phyloP scores from a whole-genome alignment of 2,113 vertebrate genomes.

The Hucho hucho region DNA sequence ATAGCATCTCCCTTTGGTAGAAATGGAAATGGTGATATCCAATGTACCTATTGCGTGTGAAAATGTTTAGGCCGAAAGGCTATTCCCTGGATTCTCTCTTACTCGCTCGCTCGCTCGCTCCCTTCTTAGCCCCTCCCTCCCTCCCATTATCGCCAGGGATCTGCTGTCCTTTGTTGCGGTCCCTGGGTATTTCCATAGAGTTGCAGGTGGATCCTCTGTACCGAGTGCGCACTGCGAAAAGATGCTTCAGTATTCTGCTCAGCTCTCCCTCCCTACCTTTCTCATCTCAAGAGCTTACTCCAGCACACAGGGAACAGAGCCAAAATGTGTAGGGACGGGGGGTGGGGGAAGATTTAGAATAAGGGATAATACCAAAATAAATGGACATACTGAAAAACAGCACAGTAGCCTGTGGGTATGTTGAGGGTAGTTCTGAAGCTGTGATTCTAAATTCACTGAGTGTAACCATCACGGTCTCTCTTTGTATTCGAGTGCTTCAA shows the following conservation, averaged over 20 bases:
- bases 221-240: slow-evolving; percentile 48
- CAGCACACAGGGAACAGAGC: slow-evolving; percentile 2
- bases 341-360: slow-evolving; percentile 6
- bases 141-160: slow-evolving; percentile 14
- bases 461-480: background rate
- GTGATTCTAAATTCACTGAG: background rate
- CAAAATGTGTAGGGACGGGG: background rate
- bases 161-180: background rate
- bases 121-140: slow-evolving; percentile 1
- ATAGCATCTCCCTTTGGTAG: background rate
- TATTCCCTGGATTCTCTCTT: background rate
- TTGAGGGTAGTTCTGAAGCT: background rate
- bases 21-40: background rate
- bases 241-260: slow-evolving; percentile 38
- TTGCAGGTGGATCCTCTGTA: slow-evolving; percentile 21
- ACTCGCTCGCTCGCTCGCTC: background rate
- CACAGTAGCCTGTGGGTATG: background rate
- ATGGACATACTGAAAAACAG: slow-evolving; percentile 5
- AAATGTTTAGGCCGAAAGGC: slow-evolving; percentile 4
- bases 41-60: background rate
- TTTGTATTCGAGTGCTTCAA: background rate
- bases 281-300: slow-evolving; percentile 1
- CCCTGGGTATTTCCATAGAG: slow-evolving; percentile 17
- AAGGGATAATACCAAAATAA: background rate
- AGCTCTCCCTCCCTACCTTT: slow-evolving; percentile 10